A percentile compares a stretch with the other conserved stretches of the same genome.
phyloP scores from a whole-genome alignment of 1,140 invertebrate genomes.

The Ylistrum balloti region DNA sequence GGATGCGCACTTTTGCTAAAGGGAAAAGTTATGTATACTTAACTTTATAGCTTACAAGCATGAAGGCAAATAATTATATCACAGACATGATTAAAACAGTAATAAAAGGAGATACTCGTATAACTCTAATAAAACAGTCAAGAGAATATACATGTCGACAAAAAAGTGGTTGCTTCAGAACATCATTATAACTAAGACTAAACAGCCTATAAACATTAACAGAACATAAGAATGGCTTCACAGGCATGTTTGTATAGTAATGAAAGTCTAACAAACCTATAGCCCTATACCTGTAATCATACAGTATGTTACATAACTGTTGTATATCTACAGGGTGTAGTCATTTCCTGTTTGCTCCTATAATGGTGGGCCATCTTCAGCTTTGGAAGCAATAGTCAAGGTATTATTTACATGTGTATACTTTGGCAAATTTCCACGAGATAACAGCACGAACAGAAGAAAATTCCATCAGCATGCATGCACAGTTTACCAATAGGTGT shows the following conservation, averaged over 20 bases:
- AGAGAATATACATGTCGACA: too few relatives aligned
- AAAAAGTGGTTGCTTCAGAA: too few relatives aligned
- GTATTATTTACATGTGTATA: slow-evolving; percentile 40
- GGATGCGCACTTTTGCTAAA: too few relatives aligned
- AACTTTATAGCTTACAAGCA: too few relatives aligned
- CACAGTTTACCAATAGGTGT: not conserved
- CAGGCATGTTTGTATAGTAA: not conserved
- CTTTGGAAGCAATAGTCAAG: not conserved
- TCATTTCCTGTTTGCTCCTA: not conserved
- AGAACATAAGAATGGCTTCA: too few relatives aligned
- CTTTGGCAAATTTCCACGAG: not conserved
- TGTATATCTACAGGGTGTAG: not conserved
- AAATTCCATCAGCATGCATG: not conserved
- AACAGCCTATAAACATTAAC: too few relatives aligned
- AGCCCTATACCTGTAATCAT: not conserved
- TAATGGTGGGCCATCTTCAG: not conserved
- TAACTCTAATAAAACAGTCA: too few relatives aligned
- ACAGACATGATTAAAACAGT: too few relatives aligned
- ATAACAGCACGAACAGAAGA: not conserved
- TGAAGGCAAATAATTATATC: too few relatives aligned
- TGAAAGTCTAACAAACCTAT: not conserved
- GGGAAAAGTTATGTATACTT: too few relatives aligned
- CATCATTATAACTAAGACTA: too few relatives aligned
- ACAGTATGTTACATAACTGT: not conserved
- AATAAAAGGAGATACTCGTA: too few relatives aligned